Evolutionary conservation across 1,140 invertebrate genomes (phyloP), one percentile per base, ranked within the genome.

Genomic region (Frieseomelitta varia): DNA sequence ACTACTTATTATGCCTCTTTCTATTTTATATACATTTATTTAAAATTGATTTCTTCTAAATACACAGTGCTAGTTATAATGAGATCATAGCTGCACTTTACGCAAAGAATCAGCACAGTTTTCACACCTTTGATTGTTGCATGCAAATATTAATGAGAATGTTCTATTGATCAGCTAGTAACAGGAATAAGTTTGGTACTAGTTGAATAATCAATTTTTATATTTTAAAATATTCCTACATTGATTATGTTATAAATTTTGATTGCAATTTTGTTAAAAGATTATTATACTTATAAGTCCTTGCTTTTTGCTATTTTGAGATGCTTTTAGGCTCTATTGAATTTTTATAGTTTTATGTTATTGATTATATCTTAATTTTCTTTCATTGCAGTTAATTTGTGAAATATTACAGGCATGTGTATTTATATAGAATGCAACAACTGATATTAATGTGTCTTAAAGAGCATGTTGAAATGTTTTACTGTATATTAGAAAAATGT

Each of bases 111-210:
- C 67, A 71, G 79, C 79, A 84, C 30, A 79, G 67, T 51, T 87
- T 74, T 56, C 30, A 56, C 55, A 61, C 14, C 39, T 27, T 69
- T 81, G 69, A 75, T 87, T 76, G 30, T 68, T 90, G 88, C 88
- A 90, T 90, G 88, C 27, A 53, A 79, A 75, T 80, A 69, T 89
- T 72, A 85, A 79, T 51, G 63, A 86, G 76, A 53, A 55, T 68
- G 55, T 75, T 84, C 61, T 69, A 75, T 87, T 63, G 47, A 79
- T 85, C 72, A 83, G 68, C 84, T 90, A 88, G 88, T 90, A 90
- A 86, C 78, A 88, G 74, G 65, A 61, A 73, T 72, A 79, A 73
- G 27, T 88, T 81, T 90, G 77, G 81, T 88, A 90, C 78, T 85
- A 88, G 86, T 79, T 89, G 71, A 80, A 19, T 79, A 47, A 84